These are phyloP conservation scores for Stenolophus ochropezus DNA, from an alignment of 2,888 invertebrate genomes.

Conservation along the genomic window DNA sequence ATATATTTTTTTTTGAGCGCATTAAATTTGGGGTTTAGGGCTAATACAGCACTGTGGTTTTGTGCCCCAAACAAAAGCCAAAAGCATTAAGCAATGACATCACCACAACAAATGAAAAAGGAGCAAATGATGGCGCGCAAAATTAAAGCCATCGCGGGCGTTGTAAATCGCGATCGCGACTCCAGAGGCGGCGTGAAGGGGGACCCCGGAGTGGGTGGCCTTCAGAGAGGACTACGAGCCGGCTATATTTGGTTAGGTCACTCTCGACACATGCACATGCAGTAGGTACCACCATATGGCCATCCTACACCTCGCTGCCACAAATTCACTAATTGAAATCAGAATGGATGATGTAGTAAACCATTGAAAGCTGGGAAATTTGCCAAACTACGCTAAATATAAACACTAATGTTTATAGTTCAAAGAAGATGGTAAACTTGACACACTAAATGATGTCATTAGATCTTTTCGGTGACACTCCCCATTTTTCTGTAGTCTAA, in stretches of 20 bases:
- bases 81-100: slow-evolving; percentile 11
- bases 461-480: slow-evolving; percentile 3
- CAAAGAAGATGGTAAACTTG: slow-evolving; percentile 49
- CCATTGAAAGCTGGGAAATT: background rate
- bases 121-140: slow-evolving; percentile 27
- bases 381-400: slow-evolving; percentile 31
- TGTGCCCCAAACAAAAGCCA: slow-evolving; percentile 7
- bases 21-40: too few species aligned
- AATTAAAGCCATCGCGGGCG: slow-evolving; percentile 36
- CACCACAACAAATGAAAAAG: slow-evolving; percentile 18
- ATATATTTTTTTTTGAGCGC: too few species aligned
- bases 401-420: slow-evolving; percentile 37
- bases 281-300: slow-evolving; percentile 50
- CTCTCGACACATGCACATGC: slow-evolving; percentile 52
- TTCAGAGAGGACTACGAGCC: slow-evolving; percentile 58
- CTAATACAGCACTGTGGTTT: background rate
- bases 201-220: slow-evolving; percentile 60
- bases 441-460: slow-evolving; percentile 55
- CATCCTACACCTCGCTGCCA: background rate
- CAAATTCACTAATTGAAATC: slow-evolving; percentile 5
- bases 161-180: slow-evolving; percentile 36
- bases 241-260: slow-evolving; percentile 65
- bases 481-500: background rate
- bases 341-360: background rate
- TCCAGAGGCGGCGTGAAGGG: slow-evolving; percentile 5